Conservation (phyloP, 2,113 vertebrate genomes). For the Uria aalge region DNA sequence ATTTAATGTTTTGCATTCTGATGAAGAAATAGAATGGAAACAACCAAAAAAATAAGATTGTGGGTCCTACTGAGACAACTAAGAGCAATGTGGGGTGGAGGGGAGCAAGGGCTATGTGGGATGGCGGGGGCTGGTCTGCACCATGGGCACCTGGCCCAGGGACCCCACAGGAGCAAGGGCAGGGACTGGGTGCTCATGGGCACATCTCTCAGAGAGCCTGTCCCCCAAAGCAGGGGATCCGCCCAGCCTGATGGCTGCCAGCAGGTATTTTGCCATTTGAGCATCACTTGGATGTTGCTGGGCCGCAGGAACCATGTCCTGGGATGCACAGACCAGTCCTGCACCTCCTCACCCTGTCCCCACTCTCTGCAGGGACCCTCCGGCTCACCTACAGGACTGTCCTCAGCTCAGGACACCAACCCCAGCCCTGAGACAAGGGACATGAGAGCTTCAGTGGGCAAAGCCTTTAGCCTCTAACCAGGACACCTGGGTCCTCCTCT, state of each 20-base stretch:
- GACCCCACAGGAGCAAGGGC: background rate
- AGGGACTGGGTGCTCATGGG: background rate
- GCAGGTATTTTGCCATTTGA: background rate
- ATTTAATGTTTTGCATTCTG: slow-evolving; percentile 55
- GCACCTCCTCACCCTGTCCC: background rate
- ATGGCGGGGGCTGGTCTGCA: background rate
- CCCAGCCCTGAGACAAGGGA: background rate
- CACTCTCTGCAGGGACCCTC: background rate
- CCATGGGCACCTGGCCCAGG: rapidly evolving
- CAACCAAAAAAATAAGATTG: background rate
- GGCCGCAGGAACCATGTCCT: rapidly evolving
- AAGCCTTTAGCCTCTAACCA: background rate
- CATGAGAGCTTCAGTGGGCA: background rate
- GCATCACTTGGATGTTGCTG: background rate
- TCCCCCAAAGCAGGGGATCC: background rate
- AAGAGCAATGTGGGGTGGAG: background rate
- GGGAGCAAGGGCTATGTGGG: background rate
- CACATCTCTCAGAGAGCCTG: background rate
- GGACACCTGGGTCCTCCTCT: background rate
- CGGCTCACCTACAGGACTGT: background rate
- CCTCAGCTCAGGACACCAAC: background rate
- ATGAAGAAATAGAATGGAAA: slow-evolving; percentile 41
- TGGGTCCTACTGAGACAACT: background rate
- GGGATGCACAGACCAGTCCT: background rate
- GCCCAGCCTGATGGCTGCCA: background rate